A percentile compares a stretch with the other conserved stretches of the same genome.
Conservation (phyloP, 2,113 vertebrate genomes). For the Megaceryle torquata region DNA sequence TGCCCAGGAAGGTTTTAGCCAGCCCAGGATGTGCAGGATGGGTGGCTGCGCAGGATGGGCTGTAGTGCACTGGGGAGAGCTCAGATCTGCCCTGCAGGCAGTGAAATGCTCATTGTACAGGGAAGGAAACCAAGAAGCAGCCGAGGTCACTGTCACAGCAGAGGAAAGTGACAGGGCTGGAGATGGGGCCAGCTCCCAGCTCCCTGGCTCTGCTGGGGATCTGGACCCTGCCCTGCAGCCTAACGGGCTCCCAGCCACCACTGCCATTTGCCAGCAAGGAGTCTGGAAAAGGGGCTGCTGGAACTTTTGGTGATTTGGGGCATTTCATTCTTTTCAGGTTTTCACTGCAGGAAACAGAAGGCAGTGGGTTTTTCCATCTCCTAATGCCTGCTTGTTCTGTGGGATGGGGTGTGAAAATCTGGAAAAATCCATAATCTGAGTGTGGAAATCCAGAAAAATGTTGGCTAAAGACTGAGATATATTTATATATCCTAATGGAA, state of each 20-base stretch:
- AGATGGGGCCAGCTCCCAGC: neutral
- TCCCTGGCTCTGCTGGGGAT: neutral
- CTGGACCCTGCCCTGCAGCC: neutral
- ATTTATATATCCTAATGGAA: neutral
- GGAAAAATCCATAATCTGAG: neutral
- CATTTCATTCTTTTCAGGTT: neutral
- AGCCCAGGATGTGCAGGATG: neutral
- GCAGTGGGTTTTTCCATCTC: neutral
- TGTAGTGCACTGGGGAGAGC: neutral
- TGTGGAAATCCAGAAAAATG: neutral
- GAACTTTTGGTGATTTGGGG: neutral
- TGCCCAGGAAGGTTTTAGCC: neutral
- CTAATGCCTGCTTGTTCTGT: neutral
- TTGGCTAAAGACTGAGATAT: neutral
- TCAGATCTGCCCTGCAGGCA: neutral
- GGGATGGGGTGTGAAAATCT: neutral
- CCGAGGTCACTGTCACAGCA: neutral
- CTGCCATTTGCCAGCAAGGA: accelerated
- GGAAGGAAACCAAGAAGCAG: neutral
- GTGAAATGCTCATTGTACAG: neutral
- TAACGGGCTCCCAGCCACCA: accelerated
- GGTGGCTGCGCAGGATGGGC: too few species aligned
- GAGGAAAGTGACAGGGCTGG: neutral
- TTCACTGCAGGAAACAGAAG: neutral
- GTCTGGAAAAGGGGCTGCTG: neutral